These are phyloP conservation scores for Fragum fragum DNA, from an alignment of 2,888 invertebrate species.

Conservation along the genomic window DNA sequence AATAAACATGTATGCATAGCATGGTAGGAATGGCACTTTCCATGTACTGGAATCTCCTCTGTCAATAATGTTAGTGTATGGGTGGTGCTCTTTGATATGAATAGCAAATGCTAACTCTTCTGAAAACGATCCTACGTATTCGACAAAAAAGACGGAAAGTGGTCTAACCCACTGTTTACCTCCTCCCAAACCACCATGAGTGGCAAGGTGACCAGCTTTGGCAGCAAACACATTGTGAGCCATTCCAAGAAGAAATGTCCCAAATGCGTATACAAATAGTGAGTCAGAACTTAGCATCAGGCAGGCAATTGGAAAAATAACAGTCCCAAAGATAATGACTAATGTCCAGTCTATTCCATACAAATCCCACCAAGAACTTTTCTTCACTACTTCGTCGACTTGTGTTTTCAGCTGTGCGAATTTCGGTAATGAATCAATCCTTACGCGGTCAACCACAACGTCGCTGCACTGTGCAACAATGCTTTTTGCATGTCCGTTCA, in stretches of 20 bases:
- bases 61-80: conserved; percentile 85
- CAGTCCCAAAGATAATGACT: conserved; percentile 42
- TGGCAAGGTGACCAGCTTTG: conserved; percentile 80
- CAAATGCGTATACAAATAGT: conserved; percentile 54
- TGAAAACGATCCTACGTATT: conserved; percentile 82
- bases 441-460: conserved; percentile 70
- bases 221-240: conserved; percentile 74
- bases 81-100: conserved; percentile 84
- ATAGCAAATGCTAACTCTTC: conserved; percentile 77
- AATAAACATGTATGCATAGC: conserved; percentile 83
- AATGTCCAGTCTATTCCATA: conserved; percentile 82
- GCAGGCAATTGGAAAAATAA: conserved; percentile 62
- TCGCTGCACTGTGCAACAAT: not conserved
- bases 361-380: conserved; percentile 80
- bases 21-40: conserved; percentile 80
- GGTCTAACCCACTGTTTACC: conserved; percentile 69
- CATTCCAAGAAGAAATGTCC: conserved; percentile 77
- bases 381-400: conserved; percentile 72
- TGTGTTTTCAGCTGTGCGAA: conserved; percentile 74
- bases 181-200: conserved; percentile 76
- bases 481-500: not conserved
- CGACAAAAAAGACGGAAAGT: conserved; percentile 74
- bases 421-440: conserved; percentile 78
- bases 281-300: conserved; percentile 65
- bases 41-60: conserved; percentile 85